These are phyloP conservation scores for Heteromurus nitidus DNA, from an alignment of 2,888 invertebrate genomes.

Conservation along the genomic window DNA sequence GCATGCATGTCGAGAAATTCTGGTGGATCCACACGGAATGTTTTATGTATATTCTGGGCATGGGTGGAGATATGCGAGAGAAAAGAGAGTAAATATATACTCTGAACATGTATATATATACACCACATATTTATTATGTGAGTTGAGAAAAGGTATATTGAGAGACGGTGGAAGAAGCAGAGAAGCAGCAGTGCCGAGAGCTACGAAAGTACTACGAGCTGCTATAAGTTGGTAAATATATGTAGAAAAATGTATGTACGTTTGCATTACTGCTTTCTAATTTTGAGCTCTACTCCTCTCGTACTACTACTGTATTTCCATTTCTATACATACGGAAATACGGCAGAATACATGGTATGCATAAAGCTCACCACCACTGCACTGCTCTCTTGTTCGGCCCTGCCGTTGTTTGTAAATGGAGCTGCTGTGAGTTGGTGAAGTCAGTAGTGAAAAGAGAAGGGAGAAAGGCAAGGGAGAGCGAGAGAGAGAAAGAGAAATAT, in stretches of 20 bases:
- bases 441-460: constrained; percentile 5
- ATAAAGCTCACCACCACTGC: not conserved
- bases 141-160: too few relatives aligned
- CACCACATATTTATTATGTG: too few relatives aligned
- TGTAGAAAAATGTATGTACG: too few relatives aligned
- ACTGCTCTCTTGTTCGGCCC: not conserved
- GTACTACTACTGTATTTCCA: not conserved
- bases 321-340: too few relatives aligned
- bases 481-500: not conserved
- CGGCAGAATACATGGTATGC: not conserved
- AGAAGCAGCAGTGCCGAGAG: constrained; percentile 37
- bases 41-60: not conserved
- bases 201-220: constrained; percentile 13
- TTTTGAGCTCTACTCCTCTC: not conserved
- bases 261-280: constrained; percentile 2
- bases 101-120: too few relatives aligned
- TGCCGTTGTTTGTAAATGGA: constrained; percentile 13
- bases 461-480: not conserved
- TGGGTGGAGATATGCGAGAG: too few relatives aligned
- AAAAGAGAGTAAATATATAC: too few relatives aligned
- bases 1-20: not conserved
- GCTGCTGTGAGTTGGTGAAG: constrained; percentile 13
- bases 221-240: constrained; percentile 8
- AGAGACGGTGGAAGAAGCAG: constrained; percentile 34
- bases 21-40: too few relatives aligned